Evolutionary conservation across 1,140 invertebrate genomes (phyloP).

Genomic region (Triops cancriformis): DNA sequence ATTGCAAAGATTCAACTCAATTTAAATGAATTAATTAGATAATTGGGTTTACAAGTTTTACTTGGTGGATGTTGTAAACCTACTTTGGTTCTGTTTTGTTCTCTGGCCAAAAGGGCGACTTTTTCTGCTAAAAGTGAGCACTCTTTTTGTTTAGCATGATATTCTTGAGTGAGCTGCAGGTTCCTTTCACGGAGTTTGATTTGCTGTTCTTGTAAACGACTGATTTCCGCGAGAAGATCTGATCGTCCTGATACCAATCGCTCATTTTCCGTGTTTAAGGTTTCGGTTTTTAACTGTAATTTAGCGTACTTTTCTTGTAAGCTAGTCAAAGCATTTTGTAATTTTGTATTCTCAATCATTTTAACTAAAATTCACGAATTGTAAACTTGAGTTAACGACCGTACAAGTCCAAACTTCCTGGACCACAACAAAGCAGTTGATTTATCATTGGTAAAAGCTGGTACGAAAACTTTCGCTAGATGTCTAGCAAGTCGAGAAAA

Average conservation of each 20-base stretch:
- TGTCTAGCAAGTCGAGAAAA: background rate
- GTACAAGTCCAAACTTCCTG: no score
- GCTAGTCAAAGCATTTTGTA: slow-evolving; percentile 23
- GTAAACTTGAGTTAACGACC: background rate
- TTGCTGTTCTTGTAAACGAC: slow-evolving; percentile 25
- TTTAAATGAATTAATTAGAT: slow-evolving; percentile 14
- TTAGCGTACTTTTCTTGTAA: slow-evolving; percentile 23
- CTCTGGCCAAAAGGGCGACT: slow-evolving; percentile 23
- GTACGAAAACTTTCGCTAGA: background rate
- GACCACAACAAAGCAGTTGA: no score
- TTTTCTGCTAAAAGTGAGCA: slow-evolving; percentile 26
- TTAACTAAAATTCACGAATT: background rate
- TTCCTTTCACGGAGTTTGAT: slow-evolving; percentile 24
- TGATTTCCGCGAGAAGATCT: slow-evolving; percentile 24
- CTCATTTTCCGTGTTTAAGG: slow-evolving; percentile 24
- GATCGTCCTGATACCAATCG: slow-evolving; percentile 18
- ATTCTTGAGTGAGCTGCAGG: slow-evolving; percentile 24
- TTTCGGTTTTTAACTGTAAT: slow-evolving; percentile 20
- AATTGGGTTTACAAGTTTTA: slow-evolving; percentile 5
- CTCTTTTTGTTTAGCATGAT: slow-evolving; percentile 25
- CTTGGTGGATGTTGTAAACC: background rate
- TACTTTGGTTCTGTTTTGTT: background rate
- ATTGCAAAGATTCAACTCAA: background rate
- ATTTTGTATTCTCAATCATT: slow-evolving; percentile 6
- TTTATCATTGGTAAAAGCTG: background rate